phyloP scores from a whole-genome alignment of 2,113 vertebrate species.

The Apodemus sylvaticus region DNA sequence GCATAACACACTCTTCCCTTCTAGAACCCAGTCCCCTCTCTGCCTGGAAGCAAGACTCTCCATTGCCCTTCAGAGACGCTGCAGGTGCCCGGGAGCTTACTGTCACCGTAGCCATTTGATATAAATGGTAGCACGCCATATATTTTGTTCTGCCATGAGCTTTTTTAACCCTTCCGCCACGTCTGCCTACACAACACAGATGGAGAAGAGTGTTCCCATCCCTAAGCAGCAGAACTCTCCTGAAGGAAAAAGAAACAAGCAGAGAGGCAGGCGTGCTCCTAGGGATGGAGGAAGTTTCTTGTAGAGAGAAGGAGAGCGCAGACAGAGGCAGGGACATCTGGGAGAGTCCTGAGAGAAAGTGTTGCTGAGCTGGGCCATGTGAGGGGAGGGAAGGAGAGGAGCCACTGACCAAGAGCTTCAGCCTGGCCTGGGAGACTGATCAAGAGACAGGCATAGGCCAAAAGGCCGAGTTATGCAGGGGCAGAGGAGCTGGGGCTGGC shows the following conservation, averaged over 20 bases:
- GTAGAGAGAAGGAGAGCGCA: not conserved
- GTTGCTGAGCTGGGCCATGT: not conserved
- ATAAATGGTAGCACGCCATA: not conserved
- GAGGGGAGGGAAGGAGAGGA: not conserved
- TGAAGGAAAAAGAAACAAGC: not conserved
- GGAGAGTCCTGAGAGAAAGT: not conserved
- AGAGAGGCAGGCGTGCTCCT: not conserved
- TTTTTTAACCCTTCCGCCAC: not conserved
- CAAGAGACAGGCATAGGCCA: not conserved
- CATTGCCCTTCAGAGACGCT: not conserved
- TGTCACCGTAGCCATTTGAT: not conserved
- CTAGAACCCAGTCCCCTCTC: not conserved
- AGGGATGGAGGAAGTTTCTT: not conserved
- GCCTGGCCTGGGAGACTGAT: not conserved
- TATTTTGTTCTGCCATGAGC: not conserved
- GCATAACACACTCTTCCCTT: not conserved
- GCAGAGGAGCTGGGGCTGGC: not conserved
- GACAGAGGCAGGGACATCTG: not conserved
- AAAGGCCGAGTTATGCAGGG: not conserved
- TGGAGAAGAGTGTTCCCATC: accelerated
- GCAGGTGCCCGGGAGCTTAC: not conserved
- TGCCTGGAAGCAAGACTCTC: not conserved
- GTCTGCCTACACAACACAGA: not conserved
- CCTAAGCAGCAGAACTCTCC: not conserved
- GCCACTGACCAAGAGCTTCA: not conserved